Percentiles rank a stretch among this genome's conserved stretches.
Conservation (phyloP, 1,140 invertebrate genomes). For the Drosophila tsacasi region DNA sequence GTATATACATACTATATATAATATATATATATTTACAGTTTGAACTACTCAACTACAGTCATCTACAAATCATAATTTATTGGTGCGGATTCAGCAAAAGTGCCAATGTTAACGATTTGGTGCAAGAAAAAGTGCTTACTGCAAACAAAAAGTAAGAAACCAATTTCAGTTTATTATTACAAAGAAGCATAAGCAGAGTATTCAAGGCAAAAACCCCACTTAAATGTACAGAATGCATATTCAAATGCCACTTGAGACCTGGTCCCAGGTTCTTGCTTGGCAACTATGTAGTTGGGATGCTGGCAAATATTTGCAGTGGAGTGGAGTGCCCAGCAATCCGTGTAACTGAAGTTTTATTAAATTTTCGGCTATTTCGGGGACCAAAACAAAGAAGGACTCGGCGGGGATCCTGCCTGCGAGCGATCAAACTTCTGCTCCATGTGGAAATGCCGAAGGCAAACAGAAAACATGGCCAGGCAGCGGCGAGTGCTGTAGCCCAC, state of each 20-base stretch:
- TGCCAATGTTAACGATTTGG: not conserved
- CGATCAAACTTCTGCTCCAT: constrained; percentile 17
- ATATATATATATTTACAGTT: not conserved
- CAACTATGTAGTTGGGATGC: constrained; percentile 1
- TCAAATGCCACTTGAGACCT: constrained; percentile 9
- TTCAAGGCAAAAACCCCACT: not conserved
- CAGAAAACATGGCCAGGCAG: constrained; percentile 14
- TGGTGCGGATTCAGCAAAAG: not conserved
- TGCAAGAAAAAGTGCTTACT: not conserved
- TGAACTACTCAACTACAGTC: not conserved
- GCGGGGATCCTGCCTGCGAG: not conserved
- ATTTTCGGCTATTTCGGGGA: constrained; percentile 2
- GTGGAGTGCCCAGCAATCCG: not conserved
- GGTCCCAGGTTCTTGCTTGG: not conserved
- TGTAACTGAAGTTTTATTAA: constrained; percentile 11
- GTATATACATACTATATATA: not conserved
- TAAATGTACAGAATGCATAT: not conserved
- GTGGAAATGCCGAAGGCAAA: constrained; percentile 11
- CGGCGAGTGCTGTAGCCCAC: too few relatives aligned
- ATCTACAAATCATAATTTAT: constrained; percentile 2
- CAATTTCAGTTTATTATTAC: not conserved
- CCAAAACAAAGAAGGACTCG: constrained; percentile 9
- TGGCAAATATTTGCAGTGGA: not conserved
- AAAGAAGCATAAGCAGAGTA: not conserved
- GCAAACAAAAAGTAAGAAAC: not conserved